Evolutionary conservation across 2,113 vertebrate genomes (phyloP).

Genomic region (Trogon melanurus): DNA sequence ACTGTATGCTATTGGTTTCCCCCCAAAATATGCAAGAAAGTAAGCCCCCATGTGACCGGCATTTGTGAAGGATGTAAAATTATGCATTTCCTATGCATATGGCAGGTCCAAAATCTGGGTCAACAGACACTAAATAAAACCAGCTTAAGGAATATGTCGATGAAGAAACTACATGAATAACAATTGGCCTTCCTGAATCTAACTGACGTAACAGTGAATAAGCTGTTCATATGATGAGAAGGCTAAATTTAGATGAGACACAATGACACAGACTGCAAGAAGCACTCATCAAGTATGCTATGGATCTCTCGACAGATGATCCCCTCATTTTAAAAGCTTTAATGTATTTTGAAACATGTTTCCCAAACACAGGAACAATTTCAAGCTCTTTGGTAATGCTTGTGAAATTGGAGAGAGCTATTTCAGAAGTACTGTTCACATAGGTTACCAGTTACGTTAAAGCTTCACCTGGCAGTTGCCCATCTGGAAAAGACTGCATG

Average conservation of each 20-base stretch:
- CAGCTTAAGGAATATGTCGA: not conserved
- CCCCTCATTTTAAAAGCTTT: not conserved
- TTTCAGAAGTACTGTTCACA: not conserved
- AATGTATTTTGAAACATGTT: slow-evolving; percentile 1
- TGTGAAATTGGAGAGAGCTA: not conserved
- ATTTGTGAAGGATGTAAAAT: not conserved
- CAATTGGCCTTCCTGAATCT: not conserved
- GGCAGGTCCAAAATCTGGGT: not conserved
- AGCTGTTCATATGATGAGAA: not conserved
- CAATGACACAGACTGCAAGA: not conserved
- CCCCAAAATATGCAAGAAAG: not conserved
- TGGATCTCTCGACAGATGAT: not conserved
- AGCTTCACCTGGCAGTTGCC: slow-evolving; percentile 6
- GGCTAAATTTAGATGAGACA: not conserved
- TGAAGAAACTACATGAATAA: not conserved
- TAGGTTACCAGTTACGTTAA: not conserved
- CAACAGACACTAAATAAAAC: not conserved
- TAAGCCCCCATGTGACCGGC: not conserved
- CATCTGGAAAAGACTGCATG: slow-evolving; percentile 1
- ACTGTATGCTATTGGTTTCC: not conserved
- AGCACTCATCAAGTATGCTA: not conserved
- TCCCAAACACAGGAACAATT: not conserved
- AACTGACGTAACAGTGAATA: not conserved
- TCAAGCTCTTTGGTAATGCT: slow-evolving; percentile 1
- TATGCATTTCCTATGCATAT: not conserved